These are phyloP conservation scores for Parasteatoda lunata DNA, from an alignment of 2,888 invertebrate species.

Conservation along the genomic window DNA sequence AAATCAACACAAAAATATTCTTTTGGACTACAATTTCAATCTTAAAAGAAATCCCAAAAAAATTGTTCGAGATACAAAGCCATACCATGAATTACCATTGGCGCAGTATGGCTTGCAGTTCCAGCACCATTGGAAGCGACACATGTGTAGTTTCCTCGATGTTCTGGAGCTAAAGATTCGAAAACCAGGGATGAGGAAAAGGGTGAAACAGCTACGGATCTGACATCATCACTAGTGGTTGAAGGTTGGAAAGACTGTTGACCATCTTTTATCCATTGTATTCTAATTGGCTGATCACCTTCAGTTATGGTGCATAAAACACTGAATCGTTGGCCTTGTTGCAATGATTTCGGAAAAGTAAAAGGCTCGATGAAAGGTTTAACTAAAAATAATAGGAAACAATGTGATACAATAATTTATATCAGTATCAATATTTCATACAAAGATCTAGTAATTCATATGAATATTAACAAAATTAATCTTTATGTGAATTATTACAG, in stretches of 20 bases:
- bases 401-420: background rate
- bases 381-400: slow-evolving; percentile 76
- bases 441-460: too few relatives aligned
- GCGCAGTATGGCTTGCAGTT: slow-evolving; percentile 72
- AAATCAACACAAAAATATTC: too few relatives aligned
- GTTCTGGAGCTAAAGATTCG: slow-evolving; percentile 72
- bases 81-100: slow-evolving; percentile 71
- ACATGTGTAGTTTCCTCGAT: slow-evolving; percentile 74
- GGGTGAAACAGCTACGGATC: slow-evolving; percentile 71
- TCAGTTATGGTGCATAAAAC: slow-evolving; percentile 75
- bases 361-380: slow-evolving; percentile 82
- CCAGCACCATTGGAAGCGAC: slow-evolving; percentile 72
- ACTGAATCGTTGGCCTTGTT: slow-evolving; percentile 75
- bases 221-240: slow-evolving; percentile 69
- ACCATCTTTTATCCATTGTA: slow-evolving; percentile 74
- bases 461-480: too few relatives aligned
- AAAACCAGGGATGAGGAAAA: slow-evolving; percentile 73
- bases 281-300: slow-evolving; percentile 73
- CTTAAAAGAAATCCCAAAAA: slow-evolving; percentile 37
- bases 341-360: slow-evolving; percentile 74
- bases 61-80: slow-evolving; percentile 8
- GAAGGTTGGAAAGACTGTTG: slow-evolving; percentile 22
- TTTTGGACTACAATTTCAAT: background rate
- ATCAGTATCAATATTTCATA: too few relatives aligned
- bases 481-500: too few relatives aligned